phyloP scores from a whole-genome alignment of 1,140 invertebrate species.

The Pissodes strobi region DNA sequence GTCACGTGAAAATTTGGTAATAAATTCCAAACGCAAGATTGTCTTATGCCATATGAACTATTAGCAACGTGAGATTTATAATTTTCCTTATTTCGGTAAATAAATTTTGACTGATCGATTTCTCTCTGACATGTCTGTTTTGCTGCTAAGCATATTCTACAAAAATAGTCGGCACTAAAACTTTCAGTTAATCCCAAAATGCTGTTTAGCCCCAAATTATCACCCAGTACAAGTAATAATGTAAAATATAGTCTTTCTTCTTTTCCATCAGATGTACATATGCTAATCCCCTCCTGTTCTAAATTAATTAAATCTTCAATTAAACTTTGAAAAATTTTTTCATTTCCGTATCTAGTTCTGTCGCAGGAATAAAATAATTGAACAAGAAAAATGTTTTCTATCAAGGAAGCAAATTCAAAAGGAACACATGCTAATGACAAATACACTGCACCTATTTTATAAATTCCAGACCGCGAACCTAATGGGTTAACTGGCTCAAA shows the following conservation, averaged over 20 bases:
- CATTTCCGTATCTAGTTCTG: conserved; percentile 5
- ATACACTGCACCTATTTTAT: conserved; percentile 7
- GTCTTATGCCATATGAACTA: conserved; percentile 36
- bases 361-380: conserved; percentile 1
- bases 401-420: not conserved
- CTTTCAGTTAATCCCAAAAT: conserved; percentile 25
- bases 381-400: conserved; percentile 10
- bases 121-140: conserved; percentile 10
- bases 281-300: conserved; percentile 3
- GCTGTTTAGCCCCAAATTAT: conserved; percentile 19
- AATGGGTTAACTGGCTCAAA: conserved; percentile 8
- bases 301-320: conserved; percentile 15
- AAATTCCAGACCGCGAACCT: not conserved
- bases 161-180: conserved; percentile 26
- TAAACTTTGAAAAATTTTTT: conserved; percentile 6
- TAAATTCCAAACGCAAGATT: conserved; percentile 49
- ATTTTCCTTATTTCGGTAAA: conserved; percentile 6
- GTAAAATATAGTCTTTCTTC: conserved; percentile 9
- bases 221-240: conserved; percentile 8
- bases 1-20: conserved; percentile 51
- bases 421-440: not conserved
- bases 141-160: conserved; percentile 4
- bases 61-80: conserved; percentile 17
- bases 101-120: not conserved
- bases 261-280: not conserved